phyloP scores from a whole-genome alignment of 2,113 vertebrate species.

The Ageneiosus marmoratus region DNA sequence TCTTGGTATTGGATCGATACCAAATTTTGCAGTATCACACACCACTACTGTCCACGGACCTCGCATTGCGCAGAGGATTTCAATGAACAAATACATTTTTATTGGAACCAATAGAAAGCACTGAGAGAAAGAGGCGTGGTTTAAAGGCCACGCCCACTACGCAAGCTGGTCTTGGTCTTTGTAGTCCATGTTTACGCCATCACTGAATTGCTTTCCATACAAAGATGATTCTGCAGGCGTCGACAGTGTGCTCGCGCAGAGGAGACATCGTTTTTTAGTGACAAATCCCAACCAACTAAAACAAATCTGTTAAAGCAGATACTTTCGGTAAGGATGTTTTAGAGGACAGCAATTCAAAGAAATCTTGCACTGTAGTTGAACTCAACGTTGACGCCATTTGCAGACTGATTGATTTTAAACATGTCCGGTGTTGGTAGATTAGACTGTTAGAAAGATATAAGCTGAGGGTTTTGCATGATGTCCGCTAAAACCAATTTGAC shows the following conservation, averaged over 20 bases:
- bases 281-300: slow-evolving; percentile 20
- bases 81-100: neutral
- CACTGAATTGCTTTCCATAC: neutral
- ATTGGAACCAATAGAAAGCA: neutral
- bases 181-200: slow-evolving; percentile 12
- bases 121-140: neutral
- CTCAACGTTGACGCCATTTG: slow-evolving; percentile 36
- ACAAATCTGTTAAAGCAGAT: slow-evolving; percentile 63
- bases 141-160: neutral
- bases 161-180: neutral
- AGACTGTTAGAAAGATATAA: neutral
- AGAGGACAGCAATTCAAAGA: slow-evolving; percentile 41
- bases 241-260: slow-evolving; percentile 36
- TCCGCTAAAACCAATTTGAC: neutral
- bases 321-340: slow-evolving; percentile 65
- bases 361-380: slow-evolving; percentile 24
- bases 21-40: too few relatives aligned
- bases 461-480: neutral
- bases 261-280: slow-evolving; percentile 42
- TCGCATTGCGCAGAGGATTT: too few relatives aligned
- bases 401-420: neutral
- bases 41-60: too few relatives aligned
- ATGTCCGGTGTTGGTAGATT: slow-evolving; percentile 19
- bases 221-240: slow-evolving; percentile 10
- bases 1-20: too few relatives aligned